Evolutionary conservation across 2,797 vertebrate genomes (phyloP).

Genomic region (Mastacembelus armatus): DNA sequence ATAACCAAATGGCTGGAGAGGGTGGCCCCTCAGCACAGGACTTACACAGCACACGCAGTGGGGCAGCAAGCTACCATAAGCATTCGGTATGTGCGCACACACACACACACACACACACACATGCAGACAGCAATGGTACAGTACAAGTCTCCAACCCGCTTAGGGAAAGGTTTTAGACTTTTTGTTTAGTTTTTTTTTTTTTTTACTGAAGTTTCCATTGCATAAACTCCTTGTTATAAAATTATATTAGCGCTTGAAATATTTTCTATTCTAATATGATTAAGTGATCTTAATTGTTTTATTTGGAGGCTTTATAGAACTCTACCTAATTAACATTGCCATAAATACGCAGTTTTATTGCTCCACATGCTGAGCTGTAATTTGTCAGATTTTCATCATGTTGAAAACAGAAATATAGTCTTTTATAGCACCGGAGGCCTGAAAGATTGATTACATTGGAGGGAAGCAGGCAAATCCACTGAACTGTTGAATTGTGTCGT

Average conservation of each 20-base stretch:
- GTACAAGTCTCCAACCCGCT: constrained; percentile 34
- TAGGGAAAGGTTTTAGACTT: constrained; percentile 10
- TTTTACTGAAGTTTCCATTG: constrained; percentile 89
- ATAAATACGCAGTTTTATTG: constrained; percentile 89
- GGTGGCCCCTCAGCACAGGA: constrained; percentile 90
- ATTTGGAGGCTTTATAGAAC: constrained; percentile 89
- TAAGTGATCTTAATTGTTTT: constrained; percentile 91
- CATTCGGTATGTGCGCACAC: constrained; percentile 51
- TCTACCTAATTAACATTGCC: constrained; percentile 91
- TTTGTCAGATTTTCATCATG: constrained; percentile 77
- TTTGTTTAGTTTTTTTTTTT: too few species aligned
- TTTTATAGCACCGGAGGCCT: constrained; percentile 61
- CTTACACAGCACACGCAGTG: constrained; percentile 83
- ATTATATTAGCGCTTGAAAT: constrained; percentile 88
- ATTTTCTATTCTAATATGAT: constrained; percentile 89
- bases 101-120: constrained; percentile 25
- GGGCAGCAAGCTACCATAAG: constrained; percentile 88
- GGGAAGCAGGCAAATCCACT: constrained; percentile 62
- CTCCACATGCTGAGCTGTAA: constrained; percentile 83
- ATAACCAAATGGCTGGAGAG: constrained; percentile 92
- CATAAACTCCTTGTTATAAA: constrained; percentile 87
- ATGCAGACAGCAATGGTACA: constrained; percentile 15
- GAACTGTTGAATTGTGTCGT: constrained; percentile 72
- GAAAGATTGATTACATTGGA: constrained; percentile 71
- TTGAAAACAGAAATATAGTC: constrained; percentile 62